A percentile compares a stretch with the other conserved stretches of the same genome.
These are phyloP conservation scores for Colletes latitarsis DNA, from an alignment of 1,140 invertebrate genomes.

Conservation along the genomic window DNA sequence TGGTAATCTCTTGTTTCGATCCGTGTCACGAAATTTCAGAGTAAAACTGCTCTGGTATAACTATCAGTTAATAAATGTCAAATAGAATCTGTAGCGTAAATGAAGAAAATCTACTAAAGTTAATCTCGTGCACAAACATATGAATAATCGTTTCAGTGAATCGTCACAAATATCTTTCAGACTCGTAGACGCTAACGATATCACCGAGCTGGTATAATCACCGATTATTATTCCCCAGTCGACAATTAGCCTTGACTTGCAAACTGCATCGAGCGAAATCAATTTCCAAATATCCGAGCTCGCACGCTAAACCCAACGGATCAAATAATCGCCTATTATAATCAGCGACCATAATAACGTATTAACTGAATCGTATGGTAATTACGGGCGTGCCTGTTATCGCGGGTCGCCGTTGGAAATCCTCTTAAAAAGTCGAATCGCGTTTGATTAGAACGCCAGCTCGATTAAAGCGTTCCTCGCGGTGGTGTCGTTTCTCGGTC, in stretches of 20 bases:
- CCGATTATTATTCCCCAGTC: conserved; percentile 22
- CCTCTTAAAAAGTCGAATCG: conserved; percentile 6
- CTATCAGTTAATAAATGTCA: no score
- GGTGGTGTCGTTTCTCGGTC: neutral
- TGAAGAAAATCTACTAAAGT: no score
- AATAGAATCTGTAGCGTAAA: no score
- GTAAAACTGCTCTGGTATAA: no score
- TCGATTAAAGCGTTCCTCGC: neutral
- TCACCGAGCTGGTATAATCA: neutral
- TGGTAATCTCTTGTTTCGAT: no score
- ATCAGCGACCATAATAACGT: neutral
- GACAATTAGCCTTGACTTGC: conserved; percentile 16
- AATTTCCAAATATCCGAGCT: conserved; percentile 15
- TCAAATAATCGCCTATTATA: conserved; percentile 1
- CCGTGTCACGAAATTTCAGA: no score
- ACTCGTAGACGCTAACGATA: neutral
- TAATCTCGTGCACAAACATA: no score
- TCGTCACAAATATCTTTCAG: neutral
- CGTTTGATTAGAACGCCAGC: neutral
- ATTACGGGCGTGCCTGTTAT: conserved; percentile 1
- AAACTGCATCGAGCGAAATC: neutral
- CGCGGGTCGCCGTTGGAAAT: neutral
- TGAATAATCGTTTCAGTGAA: no score
- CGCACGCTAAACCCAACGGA: neutral
- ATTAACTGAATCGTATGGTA: conserved; percentile 15